A percentile compares a stretch with the other conserved stretches of the same genome.
Conservation (phyloP, 2,888 invertebrate genomes). For the Orthosia gothica region DNA sequence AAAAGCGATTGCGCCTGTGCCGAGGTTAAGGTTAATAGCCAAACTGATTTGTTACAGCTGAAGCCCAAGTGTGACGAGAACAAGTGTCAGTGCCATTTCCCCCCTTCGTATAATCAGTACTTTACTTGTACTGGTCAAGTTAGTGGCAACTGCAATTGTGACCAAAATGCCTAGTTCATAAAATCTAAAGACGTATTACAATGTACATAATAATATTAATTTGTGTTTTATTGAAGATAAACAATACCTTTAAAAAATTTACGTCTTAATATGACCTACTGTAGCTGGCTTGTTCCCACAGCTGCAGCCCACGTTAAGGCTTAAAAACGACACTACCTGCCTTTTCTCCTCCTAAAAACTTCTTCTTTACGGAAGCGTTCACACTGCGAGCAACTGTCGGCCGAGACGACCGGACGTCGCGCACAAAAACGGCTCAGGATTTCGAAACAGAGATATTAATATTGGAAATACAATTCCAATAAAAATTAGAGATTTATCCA, state of each 20-base stretch:
- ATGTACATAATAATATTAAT: slow-evolving; percentile 21
- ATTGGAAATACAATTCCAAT: slow-evolving; percentile 17
- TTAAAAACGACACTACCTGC: too few relatives aligned
- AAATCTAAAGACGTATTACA: slow-evolving; percentile 8
- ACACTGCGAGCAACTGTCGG: slow-evolving; percentile 53
- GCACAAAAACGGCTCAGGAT: slow-evolving; percentile 30
- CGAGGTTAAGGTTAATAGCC: neutral
- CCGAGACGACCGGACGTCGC: slow-evolving; percentile 15
- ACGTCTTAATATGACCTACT: too few relatives aligned
- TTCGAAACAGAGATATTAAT: slow-evolving; percentile 1
- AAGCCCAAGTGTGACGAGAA: slow-evolving; percentile 24
- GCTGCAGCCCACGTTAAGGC: too few relatives aligned
- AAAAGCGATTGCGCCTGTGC: neutral
- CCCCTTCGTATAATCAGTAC: slow-evolving; percentile 73
- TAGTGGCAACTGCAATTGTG: slow-evolving; percentile 74
- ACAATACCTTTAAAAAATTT: too few relatives aligned
- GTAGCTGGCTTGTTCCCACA: too few relatives aligned
- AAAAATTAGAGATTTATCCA: slow-evolving; percentile 24
- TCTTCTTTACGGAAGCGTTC: slow-evolving; percentile 22
- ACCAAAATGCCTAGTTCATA: slow-evolving; percentile 20
- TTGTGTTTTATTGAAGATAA: slow-evolving; percentile 19
- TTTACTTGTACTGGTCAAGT: slow-evolving; percentile 75
- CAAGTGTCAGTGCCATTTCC: slow-evolving; percentile 73
- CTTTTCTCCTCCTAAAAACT: too few relatives aligned
- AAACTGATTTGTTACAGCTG: too few relatives aligned